Evolutionary conservation across 2,888 invertebrate species (phyloP).

Genomic region (Argynnis bischoffii): DNA sequence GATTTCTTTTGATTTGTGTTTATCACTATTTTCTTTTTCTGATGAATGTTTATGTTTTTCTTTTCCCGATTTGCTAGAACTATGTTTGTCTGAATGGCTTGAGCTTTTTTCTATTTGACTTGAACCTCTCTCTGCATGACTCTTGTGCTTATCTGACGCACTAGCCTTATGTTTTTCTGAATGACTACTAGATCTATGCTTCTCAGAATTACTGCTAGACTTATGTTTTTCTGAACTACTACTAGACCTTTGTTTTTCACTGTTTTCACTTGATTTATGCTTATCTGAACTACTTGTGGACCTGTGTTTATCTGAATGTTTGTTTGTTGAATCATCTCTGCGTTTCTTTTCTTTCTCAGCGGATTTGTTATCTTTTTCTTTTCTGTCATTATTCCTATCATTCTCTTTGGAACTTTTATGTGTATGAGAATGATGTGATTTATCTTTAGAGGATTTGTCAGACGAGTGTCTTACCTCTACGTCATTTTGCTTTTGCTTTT

Average conservation of each 20-base stretch:
- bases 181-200: conserved; percentile 50
- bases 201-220: conserved; percentile 52
- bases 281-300: conserved; percentile 49
- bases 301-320: conserved; percentile 35
- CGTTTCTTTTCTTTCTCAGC: conserved; percentile 35
- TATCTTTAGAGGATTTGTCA: conserved; percentile 57
- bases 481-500: conserved; percentile 45
- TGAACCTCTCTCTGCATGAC: conserved; percentile 52
- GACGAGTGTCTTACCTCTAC: conserved; percentile 50
- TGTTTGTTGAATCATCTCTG: conserved; percentile 35
- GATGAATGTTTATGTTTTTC: conserved; percentile 55
- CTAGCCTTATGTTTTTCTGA: conserved; percentile 58
- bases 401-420: conserved; percentile 45
- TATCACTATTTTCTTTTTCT: conserved; percentile 58
- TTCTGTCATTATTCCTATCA: conserved; percentile 32
- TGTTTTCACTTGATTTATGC: conserved; percentile 46
- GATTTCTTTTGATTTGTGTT: conserved; percentile 56
- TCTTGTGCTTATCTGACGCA: conserved; percentile 48
- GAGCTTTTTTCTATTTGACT: conserved; percentile 50
- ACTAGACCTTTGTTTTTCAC: conserved; percentile 44
- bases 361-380: conserved; percentile 38
- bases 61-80: conserved; percentile 48
- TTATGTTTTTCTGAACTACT: conserved; percentile 56
- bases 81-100: conserved; percentile 47
- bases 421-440: conserved; percentile 55